These are phyloP conservation scores for Petrolisthes cinctipes DNA, from an alignment of 2,888 invertebrate genomes.

Conservation along the genomic window DNA sequence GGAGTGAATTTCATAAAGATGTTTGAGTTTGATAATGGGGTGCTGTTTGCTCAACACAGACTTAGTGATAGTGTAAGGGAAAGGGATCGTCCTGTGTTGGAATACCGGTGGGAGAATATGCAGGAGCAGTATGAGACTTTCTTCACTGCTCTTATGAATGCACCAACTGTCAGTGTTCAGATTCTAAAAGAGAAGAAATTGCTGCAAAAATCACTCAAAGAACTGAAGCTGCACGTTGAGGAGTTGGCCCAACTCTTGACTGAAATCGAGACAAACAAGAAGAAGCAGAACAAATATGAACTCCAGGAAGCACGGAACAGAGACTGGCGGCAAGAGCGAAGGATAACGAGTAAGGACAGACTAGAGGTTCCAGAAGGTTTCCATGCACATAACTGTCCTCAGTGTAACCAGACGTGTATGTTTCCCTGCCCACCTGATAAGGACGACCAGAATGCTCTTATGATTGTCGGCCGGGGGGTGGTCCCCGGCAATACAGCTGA, in stretches of 20 bases:
- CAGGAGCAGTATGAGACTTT: conserved; percentile 30
- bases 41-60: conserved; percentile 9
- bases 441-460: conserved; percentile 11
- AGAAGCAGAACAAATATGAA: conserved; percentile 36
- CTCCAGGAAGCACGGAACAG: conserved; percentile 40
- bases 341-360: too few species aligned
- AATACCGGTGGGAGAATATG: conserved; percentile 36
- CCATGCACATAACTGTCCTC: too few species aligned
- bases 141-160: conserved; percentile 8
- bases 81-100: conserved; percentile 6
- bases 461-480: conserved; percentile 41
- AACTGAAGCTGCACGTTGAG: conserved; percentile 23
- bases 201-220: conserved; percentile 23
- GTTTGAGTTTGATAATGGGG: too few species aligned
- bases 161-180: conserved; percentile 31
- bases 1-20: too few species aligned
- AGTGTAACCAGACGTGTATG: too few species aligned
- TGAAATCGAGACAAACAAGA: conserved; percentile 35
- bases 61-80: background rate
- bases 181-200: conserved; percentile 33
- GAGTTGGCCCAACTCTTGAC: conserved; percentile 25
- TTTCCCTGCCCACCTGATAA: conserved; percentile 22
- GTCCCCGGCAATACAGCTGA: background rate
- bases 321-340: conserved; percentile 32
- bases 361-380: too few species aligned